Conservation (phyloP, 1,140 invertebrate genomes). For the Chlorops oryzae region DNA sequence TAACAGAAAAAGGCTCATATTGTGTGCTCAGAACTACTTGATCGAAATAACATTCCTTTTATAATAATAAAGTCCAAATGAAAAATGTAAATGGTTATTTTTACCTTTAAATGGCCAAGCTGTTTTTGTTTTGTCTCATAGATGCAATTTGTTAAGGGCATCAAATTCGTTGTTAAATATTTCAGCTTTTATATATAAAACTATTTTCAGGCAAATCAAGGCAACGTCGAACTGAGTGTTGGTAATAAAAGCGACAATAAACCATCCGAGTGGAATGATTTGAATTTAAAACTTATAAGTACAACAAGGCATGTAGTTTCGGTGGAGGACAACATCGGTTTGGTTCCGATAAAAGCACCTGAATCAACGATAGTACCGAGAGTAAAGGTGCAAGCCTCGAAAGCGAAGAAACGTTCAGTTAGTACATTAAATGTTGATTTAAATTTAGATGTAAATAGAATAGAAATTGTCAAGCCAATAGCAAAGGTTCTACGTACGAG, state of each 20-base stretch:
- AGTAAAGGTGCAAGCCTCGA: neutral
- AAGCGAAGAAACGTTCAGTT: neutral
- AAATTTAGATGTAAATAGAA: no score
- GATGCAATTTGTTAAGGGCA: neutral
- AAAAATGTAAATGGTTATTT: no score
- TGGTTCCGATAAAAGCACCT: slow-evolving; percentile 1
- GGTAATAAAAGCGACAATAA: slow-evolving; percentile 6
- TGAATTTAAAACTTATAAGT: slow-evolving; percentile 16
- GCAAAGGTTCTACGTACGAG: slow-evolving; percentile 6
- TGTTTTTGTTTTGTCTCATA: neutral
- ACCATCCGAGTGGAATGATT: slow-evolving; percentile 12
- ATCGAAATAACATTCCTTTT: no score
- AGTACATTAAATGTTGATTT: slow-evolving; percentile 7
- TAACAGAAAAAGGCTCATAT: no score
- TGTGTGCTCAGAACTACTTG: no score
- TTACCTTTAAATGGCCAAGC: no score
- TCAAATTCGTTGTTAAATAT: neutral
- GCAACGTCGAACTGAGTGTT: slow-evolving; percentile 14
- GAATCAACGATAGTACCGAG: neutral
- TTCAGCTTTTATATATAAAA: no score
- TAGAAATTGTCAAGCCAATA: slow-evolving; percentile 12
- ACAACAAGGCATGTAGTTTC: slow-evolving; percentile 18
- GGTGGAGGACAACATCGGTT: slow-evolving; percentile 20
- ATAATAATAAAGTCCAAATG: no score
- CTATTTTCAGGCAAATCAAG: slow-evolving; percentile 16